Conservation (phyloP, 2,888 invertebrate genomes). For the Eremobia ochroleuca region DNA sequence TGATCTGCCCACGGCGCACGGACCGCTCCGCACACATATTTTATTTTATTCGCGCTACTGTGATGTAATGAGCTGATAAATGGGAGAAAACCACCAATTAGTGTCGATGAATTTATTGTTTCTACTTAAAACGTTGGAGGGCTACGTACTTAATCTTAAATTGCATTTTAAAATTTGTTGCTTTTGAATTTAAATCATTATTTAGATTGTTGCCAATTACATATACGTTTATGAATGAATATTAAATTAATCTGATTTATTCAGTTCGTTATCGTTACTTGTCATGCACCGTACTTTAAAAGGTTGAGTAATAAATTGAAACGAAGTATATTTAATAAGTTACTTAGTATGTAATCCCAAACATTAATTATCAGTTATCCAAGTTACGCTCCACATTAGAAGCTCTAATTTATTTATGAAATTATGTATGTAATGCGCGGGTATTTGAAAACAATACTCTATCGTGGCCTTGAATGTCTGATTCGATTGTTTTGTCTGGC, state of each 20-base stretch:
- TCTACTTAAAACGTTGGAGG: constrained; percentile 91
- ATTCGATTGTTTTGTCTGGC: constrained; percentile 21
- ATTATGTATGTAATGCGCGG: not conserved
- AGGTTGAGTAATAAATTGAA: not conserved
- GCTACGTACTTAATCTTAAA: constrained; percentile 89
- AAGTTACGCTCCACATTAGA: not conserved
- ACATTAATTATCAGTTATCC: not conserved
- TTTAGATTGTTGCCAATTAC: constrained; percentile 60
- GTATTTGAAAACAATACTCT: constrained; percentile 23
- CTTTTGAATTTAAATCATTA: constrained; percentile 82
- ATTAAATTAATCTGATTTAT: constrained; percentile 40
- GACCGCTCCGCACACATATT: constrained; percentile 90
- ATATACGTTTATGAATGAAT: constrained; percentile 34
- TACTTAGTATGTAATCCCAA: not conserved
- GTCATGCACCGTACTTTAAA: not conserved
- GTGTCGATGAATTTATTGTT: constrained; percentile 91
- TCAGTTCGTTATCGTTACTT: constrained; percentile 11
- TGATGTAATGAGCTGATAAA: constrained; percentile 92
- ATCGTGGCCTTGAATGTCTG: constrained; percentile 40
- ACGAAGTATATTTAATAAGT: not conserved
- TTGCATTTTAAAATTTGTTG: constrained; percentile 85
- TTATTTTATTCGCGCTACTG: constrained; percentile 91
- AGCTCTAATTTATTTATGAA: constrained; percentile 2
- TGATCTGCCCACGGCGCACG: constrained; percentile 90
- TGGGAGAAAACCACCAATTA: constrained; percentile 91